A percentile compares a stretch with the other conserved stretches of the same genome.
These are phyloP conservation scores for Poeciliopsis presidionis DNA, from an alignment of 2,797 vertebrate species.

Conservation along the genomic window DNA sequence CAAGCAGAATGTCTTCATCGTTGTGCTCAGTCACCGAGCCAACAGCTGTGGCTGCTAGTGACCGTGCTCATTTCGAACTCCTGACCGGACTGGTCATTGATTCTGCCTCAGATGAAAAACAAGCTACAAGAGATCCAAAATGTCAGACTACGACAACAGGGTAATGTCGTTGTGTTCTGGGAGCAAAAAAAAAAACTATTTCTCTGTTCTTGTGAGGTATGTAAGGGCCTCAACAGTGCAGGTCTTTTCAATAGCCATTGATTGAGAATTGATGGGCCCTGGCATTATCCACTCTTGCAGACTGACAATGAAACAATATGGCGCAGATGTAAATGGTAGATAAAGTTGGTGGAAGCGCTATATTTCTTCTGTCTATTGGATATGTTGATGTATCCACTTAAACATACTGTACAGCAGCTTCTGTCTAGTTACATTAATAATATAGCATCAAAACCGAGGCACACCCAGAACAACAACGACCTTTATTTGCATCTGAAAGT, in stretches of 20 bases:
- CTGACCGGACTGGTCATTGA: neutral
- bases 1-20: neutral
- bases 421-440: no score
- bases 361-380: neutral
- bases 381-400: no score
- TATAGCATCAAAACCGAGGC: neutral
- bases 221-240: neutral
- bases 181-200: neutral
- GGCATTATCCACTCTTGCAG: neutral
- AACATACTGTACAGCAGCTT: no score
- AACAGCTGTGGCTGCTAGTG: neutral
- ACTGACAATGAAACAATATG: neutral
- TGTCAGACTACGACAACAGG: neutral
- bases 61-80: neutral
- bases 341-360: neutral
- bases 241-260: neutral
- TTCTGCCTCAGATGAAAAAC: neutral
- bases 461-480: neutral
- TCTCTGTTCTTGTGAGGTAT: neutral
- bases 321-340: neutral
- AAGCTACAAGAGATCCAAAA: neutral
- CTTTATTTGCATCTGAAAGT: neutral
- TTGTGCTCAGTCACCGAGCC: neutral
- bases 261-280: neutral
- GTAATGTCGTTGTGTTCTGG: neutral